These are phyloP conservation scores for Drosophila maculinotata DNA, from an alignment of 2,888 invertebrate species.

Conservation along the genomic window DNA sequence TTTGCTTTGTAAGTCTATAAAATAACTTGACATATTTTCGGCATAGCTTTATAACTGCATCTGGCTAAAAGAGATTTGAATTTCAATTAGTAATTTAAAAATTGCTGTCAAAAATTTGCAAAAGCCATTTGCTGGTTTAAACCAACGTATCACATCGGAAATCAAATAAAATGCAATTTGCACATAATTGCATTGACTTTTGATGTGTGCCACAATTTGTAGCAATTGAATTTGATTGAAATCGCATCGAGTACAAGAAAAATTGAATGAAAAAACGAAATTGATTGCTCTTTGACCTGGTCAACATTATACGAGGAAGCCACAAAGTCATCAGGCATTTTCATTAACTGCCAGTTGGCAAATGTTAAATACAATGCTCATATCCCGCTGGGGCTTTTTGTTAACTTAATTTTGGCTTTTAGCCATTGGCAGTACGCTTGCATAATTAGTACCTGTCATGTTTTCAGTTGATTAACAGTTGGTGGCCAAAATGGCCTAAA, in stretches of 20 bases:
- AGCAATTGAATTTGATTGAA: constrained; percentile 63
- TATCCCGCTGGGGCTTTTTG: constrained; percentile 13
- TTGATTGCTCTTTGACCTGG: constrained; percentile 30
- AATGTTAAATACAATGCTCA: constrained; percentile 48
- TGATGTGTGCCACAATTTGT: constrained; percentile 59
- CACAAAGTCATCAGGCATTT: constrained; percentile 25
- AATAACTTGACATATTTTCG: not conserved
- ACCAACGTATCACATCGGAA: constrained; percentile 30
- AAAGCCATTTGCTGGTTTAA: constrained; percentile 53
- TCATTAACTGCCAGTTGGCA: constrained; percentile 43
- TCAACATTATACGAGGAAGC: constrained; percentile 14
- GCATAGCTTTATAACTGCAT: not conserved
- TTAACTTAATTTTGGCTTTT: constrained; percentile 27
- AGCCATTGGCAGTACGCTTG: constrained; percentile 38
- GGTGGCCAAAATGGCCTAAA: constrained; percentile 37
- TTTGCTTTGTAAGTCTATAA: not conserved
- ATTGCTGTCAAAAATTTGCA: constrained; percentile 49
- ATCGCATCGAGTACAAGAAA: constrained; percentile 20
- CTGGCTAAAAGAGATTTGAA: not conserved
- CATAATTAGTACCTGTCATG: constrained; percentile 75
- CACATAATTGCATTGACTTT: constrained; percentile 66
- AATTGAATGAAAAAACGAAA: constrained; percentile 13
- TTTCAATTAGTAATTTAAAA: constrained; percentile 46
- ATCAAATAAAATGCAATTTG: constrained; percentile 71
- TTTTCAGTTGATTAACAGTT: constrained; percentile 75